Evolutionary conservation across 2,797 vertebrate species (phyloP).

Genomic region (Macroramphosus scolopax): DNA sequence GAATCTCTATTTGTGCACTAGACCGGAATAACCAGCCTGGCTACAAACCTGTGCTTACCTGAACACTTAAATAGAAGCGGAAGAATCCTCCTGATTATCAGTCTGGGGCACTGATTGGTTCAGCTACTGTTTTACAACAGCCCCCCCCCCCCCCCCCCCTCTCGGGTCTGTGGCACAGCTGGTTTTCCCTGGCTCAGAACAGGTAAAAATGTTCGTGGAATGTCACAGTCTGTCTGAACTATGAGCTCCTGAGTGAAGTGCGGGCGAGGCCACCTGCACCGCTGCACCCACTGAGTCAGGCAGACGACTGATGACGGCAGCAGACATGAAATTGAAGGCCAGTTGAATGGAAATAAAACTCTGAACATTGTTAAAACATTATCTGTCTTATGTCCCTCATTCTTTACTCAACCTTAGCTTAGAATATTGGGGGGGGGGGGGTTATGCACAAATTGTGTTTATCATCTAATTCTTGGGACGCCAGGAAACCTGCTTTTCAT

Average conservation of each 20-base stretch:
- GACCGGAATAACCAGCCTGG: conserved; percentile 7
- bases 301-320: conserved; percentile 23
- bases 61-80: conserved; percentile 35
- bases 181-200: conserved; percentile 60
- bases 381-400: conserved; percentile 24
- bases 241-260: conserved; percentile 27
- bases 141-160: not conserved
- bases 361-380: conserved; percentile 50
- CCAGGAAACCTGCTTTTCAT: too few species aligned
- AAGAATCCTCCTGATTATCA: conserved; percentile 40
- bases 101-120: conserved; percentile 31
- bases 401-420: too few species aligned
- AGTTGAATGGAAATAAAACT: conserved; percentile 68
- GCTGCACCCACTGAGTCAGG: conserved; percentile 31
- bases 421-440: too few species aligned
- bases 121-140: conserved; percentile 36
- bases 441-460: too few species aligned
- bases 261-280: conserved; percentile 31
- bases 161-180: conserved; percentile 57
- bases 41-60: conserved; percentile 2
- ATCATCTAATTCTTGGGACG: too few species aligned
- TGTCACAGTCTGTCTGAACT: conserved; percentile 38
- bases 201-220: conserved; percentile 27
- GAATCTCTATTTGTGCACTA: too few species aligned
- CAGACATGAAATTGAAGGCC: conserved; percentile 46